A percentile compares a stretch with the other conserved stretches of the same genome.
Evolutionary conservation across 2,113 vertebrate genomes (phyloP).

Genomic region (Pterophyllum scalare): DNA sequence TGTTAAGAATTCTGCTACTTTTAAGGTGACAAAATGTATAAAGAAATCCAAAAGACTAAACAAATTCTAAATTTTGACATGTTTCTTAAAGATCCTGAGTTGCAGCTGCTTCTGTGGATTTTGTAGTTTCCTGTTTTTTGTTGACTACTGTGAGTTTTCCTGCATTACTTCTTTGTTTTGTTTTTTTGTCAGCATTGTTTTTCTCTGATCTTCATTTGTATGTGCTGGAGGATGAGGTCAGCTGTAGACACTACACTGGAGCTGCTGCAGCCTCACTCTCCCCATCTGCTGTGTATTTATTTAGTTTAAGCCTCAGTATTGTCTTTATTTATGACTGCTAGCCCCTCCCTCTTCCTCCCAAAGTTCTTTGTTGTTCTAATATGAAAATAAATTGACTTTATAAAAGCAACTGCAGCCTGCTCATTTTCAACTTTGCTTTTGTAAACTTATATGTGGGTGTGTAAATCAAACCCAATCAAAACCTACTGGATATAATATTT

Average conservation of each 20-base stretch:
- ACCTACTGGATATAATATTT: no score
- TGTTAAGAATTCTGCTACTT: background rate
- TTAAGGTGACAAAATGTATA: background rate
- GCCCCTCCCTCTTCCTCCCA: slow-evolving; percentile 6
- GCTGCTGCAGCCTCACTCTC: slow-evolving; percentile 26
- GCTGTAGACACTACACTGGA: slow-evolving; percentile 73
- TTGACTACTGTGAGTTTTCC: slow-evolving; percentile 44
- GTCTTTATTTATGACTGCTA: slow-evolving; percentile 66
- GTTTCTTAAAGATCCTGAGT: background rate
- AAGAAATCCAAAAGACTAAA: background rate
- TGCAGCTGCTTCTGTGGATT: slow-evolving; percentile 23
- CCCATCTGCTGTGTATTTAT: slow-evolving; percentile 57
- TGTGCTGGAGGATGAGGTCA: background rate
- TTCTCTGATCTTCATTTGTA: slow-evolving; percentile 12
- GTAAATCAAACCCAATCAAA: no score
- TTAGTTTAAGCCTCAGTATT: slow-evolving; percentile 49
- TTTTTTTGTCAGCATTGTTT: background rate
- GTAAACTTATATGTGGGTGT: background rate
- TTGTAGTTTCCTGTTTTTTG: slow-evolving; percentile 11
- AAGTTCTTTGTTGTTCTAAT: slow-evolving; percentile 31
- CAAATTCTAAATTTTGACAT: background rate
- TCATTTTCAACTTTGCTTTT: background rate
- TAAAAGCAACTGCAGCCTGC: slow-evolving; percentile 3
- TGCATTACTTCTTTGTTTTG: background rate
- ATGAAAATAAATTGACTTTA: slow-evolving; percentile 77